A percentile compares a stretch with the other conserved stretches of the same genome.
phyloP scores from a whole-genome alignment of 1,140 invertebrate genomes.

The Potamilus streckersoni region DNA sequence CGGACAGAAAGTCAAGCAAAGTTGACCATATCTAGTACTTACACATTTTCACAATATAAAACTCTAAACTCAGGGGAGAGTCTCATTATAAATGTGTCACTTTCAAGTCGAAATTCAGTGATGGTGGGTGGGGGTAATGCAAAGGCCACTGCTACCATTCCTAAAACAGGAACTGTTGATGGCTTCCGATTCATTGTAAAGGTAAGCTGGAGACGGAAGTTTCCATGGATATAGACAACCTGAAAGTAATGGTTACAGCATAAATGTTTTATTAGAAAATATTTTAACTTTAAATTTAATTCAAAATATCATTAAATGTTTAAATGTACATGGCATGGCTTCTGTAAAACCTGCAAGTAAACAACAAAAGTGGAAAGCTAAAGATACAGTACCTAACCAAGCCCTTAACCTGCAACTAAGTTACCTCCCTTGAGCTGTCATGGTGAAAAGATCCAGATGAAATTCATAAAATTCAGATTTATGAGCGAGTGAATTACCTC shows the following conservation, averaged over 20 bases:
- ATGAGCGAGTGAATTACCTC: no score
- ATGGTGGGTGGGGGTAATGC: conserved; percentile 95
- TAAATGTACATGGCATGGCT: not conserved
- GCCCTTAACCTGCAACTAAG: no score
- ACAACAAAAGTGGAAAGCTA: no score
- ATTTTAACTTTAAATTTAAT: conserved; percentile 11
- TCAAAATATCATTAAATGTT: not conserved
- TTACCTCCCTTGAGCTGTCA: no score
- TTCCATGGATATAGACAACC: conserved; percentile 92
- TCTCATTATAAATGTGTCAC: conserved; percentile 96
- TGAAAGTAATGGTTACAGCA: conserved; percentile 65
- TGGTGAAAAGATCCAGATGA: no score
- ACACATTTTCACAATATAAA: conserved; percentile 97
- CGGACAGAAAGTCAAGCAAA: no score
- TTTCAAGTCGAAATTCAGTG: conserved; percentile 94
- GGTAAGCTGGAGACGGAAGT: conserved; percentile 89
- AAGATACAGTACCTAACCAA: no score
- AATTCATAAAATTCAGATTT: no score
- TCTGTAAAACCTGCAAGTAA: no score
- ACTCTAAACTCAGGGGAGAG: conserved; percentile 96
- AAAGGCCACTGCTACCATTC: conserved; percentile 94
- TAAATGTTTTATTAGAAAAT: not conserved
- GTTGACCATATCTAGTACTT: conserved; percentile 34
- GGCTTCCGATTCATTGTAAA: conserved; percentile 83
- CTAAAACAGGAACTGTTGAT: conserved; percentile 86